These are phyloP conservation scores for Chelonus formosanus DNA, from an alignment of 2,888 invertebrate species.

Conservation along the genomic window DNA sequence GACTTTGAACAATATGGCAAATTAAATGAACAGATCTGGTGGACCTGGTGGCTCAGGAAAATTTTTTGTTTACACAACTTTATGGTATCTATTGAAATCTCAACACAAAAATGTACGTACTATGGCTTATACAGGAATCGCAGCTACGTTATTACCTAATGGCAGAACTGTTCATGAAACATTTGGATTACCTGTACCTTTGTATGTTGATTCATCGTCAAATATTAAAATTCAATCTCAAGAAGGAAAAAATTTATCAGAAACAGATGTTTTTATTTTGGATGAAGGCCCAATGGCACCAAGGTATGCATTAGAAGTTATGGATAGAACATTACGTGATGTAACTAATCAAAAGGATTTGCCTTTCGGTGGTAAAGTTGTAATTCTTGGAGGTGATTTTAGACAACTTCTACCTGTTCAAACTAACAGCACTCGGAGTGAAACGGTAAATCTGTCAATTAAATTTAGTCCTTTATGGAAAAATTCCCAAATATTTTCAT, in stretches of 20 bases:
- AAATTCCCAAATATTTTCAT: conserved; percentile 36
- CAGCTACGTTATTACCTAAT: no score
- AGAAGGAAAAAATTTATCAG: conserved; percentile 37
- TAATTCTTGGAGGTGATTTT: conserved; percentile 41
- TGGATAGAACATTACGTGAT: conserved; percentile 41
- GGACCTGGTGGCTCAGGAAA: neutral
- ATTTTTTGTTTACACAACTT: neutral
- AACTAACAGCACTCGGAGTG: conserved; percentile 28
- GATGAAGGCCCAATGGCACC: conserved; percentile 34
- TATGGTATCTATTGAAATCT: conserved; percentile 27
- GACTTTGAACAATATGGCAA: neutral
- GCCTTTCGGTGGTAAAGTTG: conserved; percentile 44
- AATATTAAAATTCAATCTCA: conserved; percentile 38
- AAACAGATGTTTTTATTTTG: conserved; percentile 35
- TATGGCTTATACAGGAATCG: conserved; percentile 15
- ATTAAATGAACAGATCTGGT: neutral
- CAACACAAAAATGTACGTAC: conserved; percentile 20
- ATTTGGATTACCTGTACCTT: conserved; percentile 49
- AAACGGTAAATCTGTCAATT: conserved; percentile 42
- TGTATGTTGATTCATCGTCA: conserved; percentile 6
- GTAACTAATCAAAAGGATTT: conserved; percentile 38
- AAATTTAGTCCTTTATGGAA: conserved; percentile 42
- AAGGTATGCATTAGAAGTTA: conserved; percentile 40
- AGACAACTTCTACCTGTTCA: conserved; percentile 30
- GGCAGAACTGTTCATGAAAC: conserved; percentile 31